A percentile compares a stretch with the other conserved stretches of the same genome.
phyloP scores from a whole-genome alignment of 2,888 invertebrate species.

The Incurvaria masculella region DNA sequence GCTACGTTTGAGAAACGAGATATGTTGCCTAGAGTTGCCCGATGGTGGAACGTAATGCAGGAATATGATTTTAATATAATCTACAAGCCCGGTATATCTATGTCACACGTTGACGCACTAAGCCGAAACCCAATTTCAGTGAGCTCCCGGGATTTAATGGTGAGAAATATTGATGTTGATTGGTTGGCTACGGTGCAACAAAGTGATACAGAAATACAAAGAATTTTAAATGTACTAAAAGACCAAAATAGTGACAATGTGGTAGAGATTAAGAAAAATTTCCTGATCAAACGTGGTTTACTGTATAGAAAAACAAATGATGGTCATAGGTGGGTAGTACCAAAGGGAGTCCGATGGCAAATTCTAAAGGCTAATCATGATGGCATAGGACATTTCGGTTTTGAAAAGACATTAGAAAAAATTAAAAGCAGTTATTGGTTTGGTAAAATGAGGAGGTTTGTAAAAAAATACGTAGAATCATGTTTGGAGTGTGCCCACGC shows the following conservation, averaged over 20 bases:
- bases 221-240: conserved; percentile 1
- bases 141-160: background rate
- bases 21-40: background rate
- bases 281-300: too few species aligned
- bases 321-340: conserved; percentile 10
- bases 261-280: too few species aligned
- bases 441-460: conserved; percentile 11
- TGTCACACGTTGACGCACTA: conserved; percentile 1
- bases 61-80: conserved; percentile 1
- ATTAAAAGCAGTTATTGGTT: conserved; percentile 12
- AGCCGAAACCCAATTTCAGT: background rate
- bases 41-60: conserved; percentile 4
- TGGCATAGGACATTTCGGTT: conserved; percentile 12
- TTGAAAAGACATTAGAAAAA: conserved; percentile 12
- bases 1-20: conserved; percentile 3
- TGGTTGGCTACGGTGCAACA: conserved; percentile 1
- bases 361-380: conserved; percentile 12
- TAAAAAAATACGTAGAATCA: conserved; percentile 12
- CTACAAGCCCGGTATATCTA: background rate
- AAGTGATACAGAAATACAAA: background rate
- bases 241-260: background rate
- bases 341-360: conserved; percentile 13
- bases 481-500: conserved; percentile 13
- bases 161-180: too few species aligned
- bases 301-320: too few species aligned